Evolutionary conservation across 2,888 invertebrate species (phyloP), one percentile per base, ranked within the genome.

Genomic region (Elmis aenea): DNA sequence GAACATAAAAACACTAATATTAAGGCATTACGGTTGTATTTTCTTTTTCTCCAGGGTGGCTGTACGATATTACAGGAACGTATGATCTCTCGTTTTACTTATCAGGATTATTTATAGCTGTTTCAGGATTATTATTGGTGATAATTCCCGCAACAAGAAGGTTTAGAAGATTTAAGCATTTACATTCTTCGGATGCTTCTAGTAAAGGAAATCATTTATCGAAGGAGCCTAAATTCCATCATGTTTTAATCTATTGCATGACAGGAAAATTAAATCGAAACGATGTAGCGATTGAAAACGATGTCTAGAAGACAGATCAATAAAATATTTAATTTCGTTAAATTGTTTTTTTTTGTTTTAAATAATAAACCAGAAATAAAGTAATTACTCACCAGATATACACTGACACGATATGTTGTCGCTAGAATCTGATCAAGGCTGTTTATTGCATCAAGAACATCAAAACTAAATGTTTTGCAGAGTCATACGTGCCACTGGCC

Each of bases 71-170:
- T 35, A 86, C 86, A 0, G 79, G 77, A 26, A 77, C 76, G 5
- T 89, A 88, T 70, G 78, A 85, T 62, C 69, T 85, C 27, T 83
- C 88, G 0, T 90, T 90, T 71, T 87, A 85, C 69, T 61, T 86
- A 33, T 83, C 87, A 1, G 90, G 90, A 0, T 69, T 83, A 12
- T 88, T 87, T 69, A 88, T 90, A 48, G 79, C 77, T 0, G 33
- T 84, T 6, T 87, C 88, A 1, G 89, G 89, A 0, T 52, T 79
- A 1, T 71, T 86, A 26, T 65, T 87, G 47, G 42, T 66, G n/a
- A 52, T 69, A 24, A 41, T 69, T 27, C 69, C 69, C 8, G 46
- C 62, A 2, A 56, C 59, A 3, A 64, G 64, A 28, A 49, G 56
- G n/a, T 67, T 61, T 45, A 61, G 53, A 34, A 49, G 57, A 11